Percentiles rank a stretch among this genome's conserved stretches.
Conservation (phyloP, 2,888 invertebrate genomes). For the Nebria brevicollis region DNA sequence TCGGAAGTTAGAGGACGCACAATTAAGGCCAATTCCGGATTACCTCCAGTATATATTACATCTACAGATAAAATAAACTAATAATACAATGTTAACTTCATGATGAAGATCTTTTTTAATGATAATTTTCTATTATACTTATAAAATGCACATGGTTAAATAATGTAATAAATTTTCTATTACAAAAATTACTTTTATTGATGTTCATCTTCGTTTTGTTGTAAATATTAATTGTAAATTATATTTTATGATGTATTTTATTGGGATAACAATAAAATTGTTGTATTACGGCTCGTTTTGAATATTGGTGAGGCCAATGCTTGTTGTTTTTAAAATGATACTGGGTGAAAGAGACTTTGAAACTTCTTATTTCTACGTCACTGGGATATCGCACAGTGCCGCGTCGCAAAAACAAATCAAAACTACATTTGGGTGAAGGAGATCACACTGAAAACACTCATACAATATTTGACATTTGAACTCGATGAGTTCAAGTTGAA, state of each 20-base stretch:
- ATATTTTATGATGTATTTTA: not conserved
- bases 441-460: constrained; percentile 11
- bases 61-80: not conserved
- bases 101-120: not conserved
- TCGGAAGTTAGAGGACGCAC: not conserved
- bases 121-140: not conserved
- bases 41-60: not conserved
- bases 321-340: not conserved
- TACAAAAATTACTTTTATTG: not conserved
- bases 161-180: not conserved
- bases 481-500: constrained; percentile 17
- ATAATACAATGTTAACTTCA: not conserved
- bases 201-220: not conserved
- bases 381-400: not conserved
- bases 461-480: constrained; percentile 16
- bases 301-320: no score
- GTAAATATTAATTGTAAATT: not conserved
- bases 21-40: not conserved
- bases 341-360: not conserved
- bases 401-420: constrained; percentile 12
- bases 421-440: constrained; percentile 16
- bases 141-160: not conserved
- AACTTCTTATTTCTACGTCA: not conserved
- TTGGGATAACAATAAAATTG: no score
- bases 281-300: no score